phyloP scores from a whole-genome alignment of 2,113 vertebrate species.

The Nerophis lumbriciformis region DNA sequence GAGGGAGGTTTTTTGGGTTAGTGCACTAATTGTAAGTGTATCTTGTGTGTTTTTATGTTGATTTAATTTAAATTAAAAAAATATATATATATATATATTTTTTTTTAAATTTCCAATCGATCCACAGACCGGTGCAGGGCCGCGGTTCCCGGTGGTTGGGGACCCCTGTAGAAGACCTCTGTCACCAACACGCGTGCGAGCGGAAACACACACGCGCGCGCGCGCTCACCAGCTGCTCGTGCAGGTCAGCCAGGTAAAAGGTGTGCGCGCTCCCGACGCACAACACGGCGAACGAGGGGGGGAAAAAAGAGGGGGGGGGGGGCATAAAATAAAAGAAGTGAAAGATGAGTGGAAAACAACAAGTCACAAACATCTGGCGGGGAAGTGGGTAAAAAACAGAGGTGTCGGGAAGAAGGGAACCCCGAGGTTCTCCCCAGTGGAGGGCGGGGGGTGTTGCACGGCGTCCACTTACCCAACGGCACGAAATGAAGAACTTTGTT shows the following conservation, averaged over 20 bases:
- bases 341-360: constrained; percentile 10
- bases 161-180: constrained; percentile 52
- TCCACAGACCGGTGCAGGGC: no score
- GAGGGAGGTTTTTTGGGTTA: no score
- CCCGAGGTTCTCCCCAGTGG: constrained; percentile 55
- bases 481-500: constrained; percentile 82
- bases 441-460: constrained; percentile 38
- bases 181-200: constrained; percentile 24
- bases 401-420: constrained; percentile 62
- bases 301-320: constrained; percentile 1
- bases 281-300: constrained; percentile 24
- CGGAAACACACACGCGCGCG: not conserved
- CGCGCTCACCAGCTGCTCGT: constrained; percentile 36
- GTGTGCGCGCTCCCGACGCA: not conserved
- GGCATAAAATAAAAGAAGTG: not conserved
- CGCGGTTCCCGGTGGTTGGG: constrained; percentile 5
- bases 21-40: no score
- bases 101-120: no score
- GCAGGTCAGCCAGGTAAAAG: constrained; percentile 52
- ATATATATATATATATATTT: no score
- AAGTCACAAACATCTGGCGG: constrained; percentile 53
- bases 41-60: no score
- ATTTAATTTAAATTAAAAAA: no score
- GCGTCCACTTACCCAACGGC: constrained; percentile 73
- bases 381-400: constrained; percentile 15